Conservation (phyloP, 2,888 invertebrate species). For the Fragum fragum region DNA sequence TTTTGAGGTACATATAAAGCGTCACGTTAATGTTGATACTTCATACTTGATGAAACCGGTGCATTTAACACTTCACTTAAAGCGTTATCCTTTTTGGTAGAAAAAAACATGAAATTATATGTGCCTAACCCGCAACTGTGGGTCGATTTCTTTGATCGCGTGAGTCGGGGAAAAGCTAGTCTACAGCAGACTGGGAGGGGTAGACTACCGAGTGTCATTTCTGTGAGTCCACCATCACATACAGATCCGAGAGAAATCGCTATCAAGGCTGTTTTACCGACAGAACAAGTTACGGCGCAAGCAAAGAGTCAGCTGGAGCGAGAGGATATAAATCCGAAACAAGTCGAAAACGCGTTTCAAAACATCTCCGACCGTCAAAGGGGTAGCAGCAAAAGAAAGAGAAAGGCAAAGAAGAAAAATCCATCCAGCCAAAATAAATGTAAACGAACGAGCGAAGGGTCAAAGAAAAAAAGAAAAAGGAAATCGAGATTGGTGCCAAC, state of each 20-base stretch:
- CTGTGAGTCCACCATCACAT: slow-evolving; percentile 8
- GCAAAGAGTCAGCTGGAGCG: slow-evolving; percentile 10
- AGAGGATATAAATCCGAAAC: too few species aligned
- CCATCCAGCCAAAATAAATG: background rate
- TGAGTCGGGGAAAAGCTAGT: slow-evolving; percentile 22
- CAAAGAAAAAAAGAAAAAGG: background rate
- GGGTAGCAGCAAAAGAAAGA: slow-evolving; percentile 16
- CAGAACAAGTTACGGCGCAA: slow-evolving; percentile 19
- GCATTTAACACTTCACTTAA: slow-evolving; percentile 35
- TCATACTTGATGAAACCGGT: too few species aligned
- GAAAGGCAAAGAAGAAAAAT: background rate
- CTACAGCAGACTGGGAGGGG: slow-evolving; percentile 27
- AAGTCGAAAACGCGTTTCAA: slow-evolving; percentile 4
- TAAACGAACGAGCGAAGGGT: background rate
- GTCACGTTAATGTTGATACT: slow-evolving; percentile 6
- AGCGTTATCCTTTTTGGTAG: slow-evolving; percentile 27
- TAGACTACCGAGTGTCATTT: slow-evolving; percentile 5
- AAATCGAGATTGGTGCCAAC: slow-evolving; percentile 41
- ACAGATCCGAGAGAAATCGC: background rate
- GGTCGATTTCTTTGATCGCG: slow-evolving; percentile 36
- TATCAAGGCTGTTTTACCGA: slow-evolving; percentile 20
- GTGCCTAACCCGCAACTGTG: slow-evolving; percentile 57
- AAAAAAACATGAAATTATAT: slow-evolving; percentile 41
- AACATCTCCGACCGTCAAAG: background rate
- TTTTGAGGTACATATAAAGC: slow-evolving; percentile 33